Evolutionary conservation across 2,797 vertebrate genomes (phyloP), one percentile per base, ranked within the genome.

Genomic region (Cryptoprocta ferox): DNA sequence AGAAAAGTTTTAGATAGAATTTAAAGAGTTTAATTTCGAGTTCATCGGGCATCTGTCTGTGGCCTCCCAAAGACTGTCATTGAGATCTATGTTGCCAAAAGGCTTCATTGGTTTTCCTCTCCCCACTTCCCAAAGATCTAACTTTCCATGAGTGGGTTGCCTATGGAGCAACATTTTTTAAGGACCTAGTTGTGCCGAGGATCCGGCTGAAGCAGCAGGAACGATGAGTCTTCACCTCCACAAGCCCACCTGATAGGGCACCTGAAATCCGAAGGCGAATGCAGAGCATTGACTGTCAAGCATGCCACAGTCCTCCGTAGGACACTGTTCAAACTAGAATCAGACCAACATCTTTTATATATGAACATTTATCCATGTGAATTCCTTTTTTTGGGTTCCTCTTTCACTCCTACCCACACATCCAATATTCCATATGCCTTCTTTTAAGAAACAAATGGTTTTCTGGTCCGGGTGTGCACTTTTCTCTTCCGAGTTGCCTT

Each of bases 381-480:
- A 93, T 93, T 89, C 78, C 94, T 88, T 87, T 95, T 96, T 97
- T 79, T 84, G 93, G 84, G 83, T 95, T 97, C 75, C 75, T 96
- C 42, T 97, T 80, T 95, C 93, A 95, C 95, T 97, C 84, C 97
- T 95, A n/a, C 96, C 96, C 95, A 98, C 96, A 97, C 90, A 96
- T 94, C 82, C 96, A 97, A 92, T 97, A 96, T 95, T 97, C 98
- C 97, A 98, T 98, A 98, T 98, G 97, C 94, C 97, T 98, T 83
- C 80, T 96, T 97, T 97, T 80, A 75, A 97, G 96, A 97, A 91
- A 84, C 91, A 98, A 98, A 97, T 89, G 89, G 81, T 89, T 97
- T 97, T 97, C 94, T 95, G 90, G 85, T 97, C 94, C 1, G 85
- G 71, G 95, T 82, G 59, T 91, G 86, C 95, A 95, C 95, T 96